Evolutionary conservation across 2,797 vertebrate genomes (phyloP).

Genomic region (Acanthis flammea): DNA sequence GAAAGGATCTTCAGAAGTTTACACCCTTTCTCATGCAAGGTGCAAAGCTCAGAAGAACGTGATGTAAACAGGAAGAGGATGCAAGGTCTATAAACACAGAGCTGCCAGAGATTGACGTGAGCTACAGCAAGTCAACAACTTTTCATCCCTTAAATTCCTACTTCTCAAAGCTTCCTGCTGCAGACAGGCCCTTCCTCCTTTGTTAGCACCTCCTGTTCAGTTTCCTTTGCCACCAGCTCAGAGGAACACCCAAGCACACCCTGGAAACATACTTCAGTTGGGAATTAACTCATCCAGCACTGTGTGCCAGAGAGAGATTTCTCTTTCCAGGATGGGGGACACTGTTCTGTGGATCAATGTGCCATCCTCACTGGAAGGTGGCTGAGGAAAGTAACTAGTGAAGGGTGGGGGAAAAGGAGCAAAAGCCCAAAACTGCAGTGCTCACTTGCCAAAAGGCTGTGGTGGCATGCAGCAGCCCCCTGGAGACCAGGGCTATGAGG

Average conservation of each 20-base stretch:
- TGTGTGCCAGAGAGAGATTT: not conserved
- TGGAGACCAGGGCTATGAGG: not conserved
- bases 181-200: not conserved
- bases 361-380: not conserved
- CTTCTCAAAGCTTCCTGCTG: not conserved
- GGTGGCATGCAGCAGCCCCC: not conserved
- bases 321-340: not conserved
- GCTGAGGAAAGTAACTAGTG: accelerated
- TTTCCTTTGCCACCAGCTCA: not conserved
- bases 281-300: not conserved
- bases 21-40: constrained; percentile 6
- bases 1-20: constrained; percentile 33
- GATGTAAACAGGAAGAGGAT: not conserved
- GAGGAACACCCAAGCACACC: not conserved
- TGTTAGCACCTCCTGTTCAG: not conserved
- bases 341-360: accelerated
- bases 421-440: not conserved
- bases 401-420: not conserved
- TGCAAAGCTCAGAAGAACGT: not conserved
- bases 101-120: not conserved
- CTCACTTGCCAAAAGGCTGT: not conserved
- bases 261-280: not conserved
- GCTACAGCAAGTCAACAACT: not conserved
- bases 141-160: not conserved
- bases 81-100: not conserved